Conservation (phyloP, 2,888 invertebrate genomes). For the Hetaerina titia region DNA sequence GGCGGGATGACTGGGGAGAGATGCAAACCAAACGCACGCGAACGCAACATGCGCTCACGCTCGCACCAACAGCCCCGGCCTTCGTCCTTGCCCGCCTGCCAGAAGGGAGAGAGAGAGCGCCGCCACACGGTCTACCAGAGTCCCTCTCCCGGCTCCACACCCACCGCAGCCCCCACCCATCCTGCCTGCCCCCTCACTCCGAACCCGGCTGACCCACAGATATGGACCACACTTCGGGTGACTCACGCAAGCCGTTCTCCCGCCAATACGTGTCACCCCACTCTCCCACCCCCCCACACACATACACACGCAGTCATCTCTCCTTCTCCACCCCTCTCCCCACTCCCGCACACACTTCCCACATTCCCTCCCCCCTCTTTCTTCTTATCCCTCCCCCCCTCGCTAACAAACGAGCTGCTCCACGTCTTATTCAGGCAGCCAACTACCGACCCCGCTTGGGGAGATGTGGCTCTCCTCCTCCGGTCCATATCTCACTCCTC, state of each 20-base stretch:
- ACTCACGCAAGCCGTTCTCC: constrained; percentile 45
- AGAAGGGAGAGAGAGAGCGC: constrained; percentile 10
- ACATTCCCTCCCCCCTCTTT: neutral
- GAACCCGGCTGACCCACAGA: constrained; percentile 53
- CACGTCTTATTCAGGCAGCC: constrained; percentile 20
- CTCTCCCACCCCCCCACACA: neutral
- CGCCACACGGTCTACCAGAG: constrained; percentile 57
- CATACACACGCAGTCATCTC: neutral
- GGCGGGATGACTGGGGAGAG: neutral
- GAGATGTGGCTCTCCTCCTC: neutral
- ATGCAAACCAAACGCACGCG: neutral
- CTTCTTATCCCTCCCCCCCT: neutral
- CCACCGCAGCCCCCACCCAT: neutral
- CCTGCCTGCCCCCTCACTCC: neutral
- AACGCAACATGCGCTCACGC: neutral
- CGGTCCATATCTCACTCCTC: constrained; percentile 21
- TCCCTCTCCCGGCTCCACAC: neutral
- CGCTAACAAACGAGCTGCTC: neutral
- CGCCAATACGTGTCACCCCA: neutral
- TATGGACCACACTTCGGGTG: constrained; percentile 60
- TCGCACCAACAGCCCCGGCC: neutral
- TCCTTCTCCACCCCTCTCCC: neutral
- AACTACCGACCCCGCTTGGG: neutral
- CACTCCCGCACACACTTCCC: neutral
- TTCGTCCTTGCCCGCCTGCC: neutral